Percentiles rank a stretch among this genome's conserved stretches.
Evolutionary conservation across 2,113 vertebrate species (phyloP).

Genomic region (Mixornis gularis): DNA sequence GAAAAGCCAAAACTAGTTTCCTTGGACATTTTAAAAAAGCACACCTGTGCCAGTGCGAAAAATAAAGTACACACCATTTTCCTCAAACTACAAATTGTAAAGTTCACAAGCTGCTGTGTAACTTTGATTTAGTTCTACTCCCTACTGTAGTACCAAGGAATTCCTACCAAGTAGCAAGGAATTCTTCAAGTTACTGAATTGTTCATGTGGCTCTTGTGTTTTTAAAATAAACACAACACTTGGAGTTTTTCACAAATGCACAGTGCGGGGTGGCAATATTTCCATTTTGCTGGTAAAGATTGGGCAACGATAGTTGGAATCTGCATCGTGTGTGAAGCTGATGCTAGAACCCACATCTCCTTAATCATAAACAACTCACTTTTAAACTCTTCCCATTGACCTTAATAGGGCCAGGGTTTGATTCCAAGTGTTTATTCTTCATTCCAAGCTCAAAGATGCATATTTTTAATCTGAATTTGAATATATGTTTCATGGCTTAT

Average conservation of each 20-base stretch:
- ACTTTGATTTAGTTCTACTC: not conserved
- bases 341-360: not conserved
- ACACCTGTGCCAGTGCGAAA: not conserved
- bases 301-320: not conserved
- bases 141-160: not conserved
- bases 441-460: constrained; percentile 13
- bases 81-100: not conserved
- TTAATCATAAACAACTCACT: not conserved
- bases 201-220: not conserved
- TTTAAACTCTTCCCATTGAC: constrained; percentile 14
- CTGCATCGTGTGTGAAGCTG: not conserved
- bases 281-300: not conserved
- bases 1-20: not conserved
- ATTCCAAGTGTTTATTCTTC: constrained; percentile 37
- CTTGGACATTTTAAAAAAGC: not conserved
- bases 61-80: accelerated
- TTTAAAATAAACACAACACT: not conserved
- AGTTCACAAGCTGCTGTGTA: not conserved
- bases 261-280: not conserved
- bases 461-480: constrained; percentile 57
- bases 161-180: not conserved
- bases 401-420: not conserved
- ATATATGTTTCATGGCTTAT: constrained; percentile 53
- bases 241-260: not conserved
- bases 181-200: not conserved